These are phyloP conservation scores for Pseudorectes ferrugineus DNA, from an alignment of 2,113 vertebrate species.

Conservation along the genomic window DNA sequence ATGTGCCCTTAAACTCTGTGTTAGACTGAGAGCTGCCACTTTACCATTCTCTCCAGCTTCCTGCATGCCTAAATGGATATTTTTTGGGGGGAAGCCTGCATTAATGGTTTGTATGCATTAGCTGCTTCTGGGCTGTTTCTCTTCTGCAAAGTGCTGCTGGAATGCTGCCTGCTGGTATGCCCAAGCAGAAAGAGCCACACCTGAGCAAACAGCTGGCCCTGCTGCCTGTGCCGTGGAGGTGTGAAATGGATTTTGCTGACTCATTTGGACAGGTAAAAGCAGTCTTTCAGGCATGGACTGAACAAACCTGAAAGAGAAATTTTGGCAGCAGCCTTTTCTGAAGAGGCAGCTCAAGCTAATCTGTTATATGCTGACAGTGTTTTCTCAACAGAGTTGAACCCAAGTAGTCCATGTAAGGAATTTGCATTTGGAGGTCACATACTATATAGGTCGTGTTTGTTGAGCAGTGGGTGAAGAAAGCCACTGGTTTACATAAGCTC, in stretches of 20 bases:
- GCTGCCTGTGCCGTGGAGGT: neutral
- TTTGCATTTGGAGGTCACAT: neutral
- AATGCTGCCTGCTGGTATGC: neutral
- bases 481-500: neutral
- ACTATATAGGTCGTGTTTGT: neutral
- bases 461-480: neutral
- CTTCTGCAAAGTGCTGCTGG: neutral
- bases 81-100: neutral
- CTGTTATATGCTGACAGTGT: neutral
- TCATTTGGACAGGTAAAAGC: neutral
- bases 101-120: neutral
- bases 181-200: neutral
- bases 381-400: neutral
- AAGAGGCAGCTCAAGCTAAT: neutral
- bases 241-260: neutral
- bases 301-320: neutral
- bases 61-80: neutral
- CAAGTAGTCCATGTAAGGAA: neutral
- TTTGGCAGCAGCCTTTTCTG: neutral
- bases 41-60: neutral
- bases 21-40: neutral
- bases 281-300: neutral
- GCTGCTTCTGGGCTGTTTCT: neutral
- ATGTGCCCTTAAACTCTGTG: neutral
- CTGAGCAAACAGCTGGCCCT: neutral